Conservation (phyloP, 1,140 invertebrate genomes). For the Drosophila orena region DNA sequence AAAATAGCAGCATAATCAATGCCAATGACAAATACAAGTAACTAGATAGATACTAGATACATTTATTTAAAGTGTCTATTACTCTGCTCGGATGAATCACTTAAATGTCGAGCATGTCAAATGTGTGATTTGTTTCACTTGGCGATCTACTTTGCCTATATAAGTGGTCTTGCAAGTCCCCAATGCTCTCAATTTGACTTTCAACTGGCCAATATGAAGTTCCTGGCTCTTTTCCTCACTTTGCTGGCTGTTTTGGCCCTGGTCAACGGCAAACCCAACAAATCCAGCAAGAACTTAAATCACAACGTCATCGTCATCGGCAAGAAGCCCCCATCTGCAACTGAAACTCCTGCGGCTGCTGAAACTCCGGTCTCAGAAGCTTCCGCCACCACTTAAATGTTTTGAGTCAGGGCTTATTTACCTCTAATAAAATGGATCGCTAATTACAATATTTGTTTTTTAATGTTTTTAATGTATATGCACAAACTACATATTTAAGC, state of each 20-base stretch:
- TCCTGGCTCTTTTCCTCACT: neutral
- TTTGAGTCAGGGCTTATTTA: too few relatives aligned
- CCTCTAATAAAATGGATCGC: neutral
- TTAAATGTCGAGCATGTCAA: neutral
- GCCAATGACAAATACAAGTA: too few relatives aligned
- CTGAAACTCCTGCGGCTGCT: neutral
- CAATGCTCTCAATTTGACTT: neutral
- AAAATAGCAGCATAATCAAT: too few relatives aligned
- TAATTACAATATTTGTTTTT: neutral
- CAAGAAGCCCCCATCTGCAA: neutral
- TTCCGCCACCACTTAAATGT: neutral
- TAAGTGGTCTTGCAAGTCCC: neutral
- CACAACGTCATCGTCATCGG: conserved; percentile 6
- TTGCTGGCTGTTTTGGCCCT: neutral
- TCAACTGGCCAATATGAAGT: conserved; percentile 6
- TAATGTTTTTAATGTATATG: too few relatives aligned
- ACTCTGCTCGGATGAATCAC: neutral
- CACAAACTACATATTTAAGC: too few relatives aligned
- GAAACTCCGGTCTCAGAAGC: neutral
- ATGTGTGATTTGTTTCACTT: neutral
- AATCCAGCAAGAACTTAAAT: too few relatives aligned
- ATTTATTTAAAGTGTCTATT: too few relatives aligned
- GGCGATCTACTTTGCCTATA: neutral
- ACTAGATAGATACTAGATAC: too few relatives aligned
- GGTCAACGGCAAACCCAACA: neutral